Evolutionary conservation across 2,888 invertebrate species (phyloP).

Genomic region (Eurytoma californica): DNA sequence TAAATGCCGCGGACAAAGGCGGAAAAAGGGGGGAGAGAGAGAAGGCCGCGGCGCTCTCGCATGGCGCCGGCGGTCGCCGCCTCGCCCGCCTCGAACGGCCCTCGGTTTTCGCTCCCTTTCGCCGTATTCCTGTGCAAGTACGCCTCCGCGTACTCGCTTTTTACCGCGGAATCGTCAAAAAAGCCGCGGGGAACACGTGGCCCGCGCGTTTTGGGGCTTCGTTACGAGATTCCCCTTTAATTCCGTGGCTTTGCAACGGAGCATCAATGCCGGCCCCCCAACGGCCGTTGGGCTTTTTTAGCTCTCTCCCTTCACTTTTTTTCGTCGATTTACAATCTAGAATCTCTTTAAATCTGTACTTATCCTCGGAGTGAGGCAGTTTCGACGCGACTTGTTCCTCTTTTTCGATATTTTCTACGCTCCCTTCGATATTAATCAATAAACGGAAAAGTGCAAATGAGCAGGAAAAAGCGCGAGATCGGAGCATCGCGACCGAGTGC

Average conservation of each 20-base stretch:
- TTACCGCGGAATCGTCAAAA: not conserved
- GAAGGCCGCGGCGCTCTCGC: not conserved
- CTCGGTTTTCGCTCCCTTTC: not conserved
- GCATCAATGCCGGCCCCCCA: not conserved
- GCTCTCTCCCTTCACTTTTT: too few species aligned
- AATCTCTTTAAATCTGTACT: too few species aligned
- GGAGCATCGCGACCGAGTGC: not conserved
- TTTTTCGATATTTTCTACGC: too few species aligned
- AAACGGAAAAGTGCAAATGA: too few species aligned
- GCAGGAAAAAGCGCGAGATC: not conserved
- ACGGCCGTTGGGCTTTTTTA: not conserved
- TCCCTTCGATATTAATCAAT: too few species aligned
- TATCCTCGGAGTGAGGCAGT: too few species aligned
- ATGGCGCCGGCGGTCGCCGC: constrained; percentile 18
- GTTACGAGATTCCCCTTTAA: not conserved
- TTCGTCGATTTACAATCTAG: too few species aligned
- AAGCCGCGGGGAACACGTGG: too few species aligned
- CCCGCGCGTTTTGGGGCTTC: not conserved
- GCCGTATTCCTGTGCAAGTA: not conserved
- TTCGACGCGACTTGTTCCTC: too few species aligned
- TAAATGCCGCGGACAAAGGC: not conserved
- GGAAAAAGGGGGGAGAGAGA: not conserved
- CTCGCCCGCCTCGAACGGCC: not conserved
- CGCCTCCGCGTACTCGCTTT: not conserved
- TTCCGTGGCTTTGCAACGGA: not conserved